Base-by-base conservation (phyloP, 2,888 invertebrate genomes). In the Anoplius nigerrimus region DNA sequence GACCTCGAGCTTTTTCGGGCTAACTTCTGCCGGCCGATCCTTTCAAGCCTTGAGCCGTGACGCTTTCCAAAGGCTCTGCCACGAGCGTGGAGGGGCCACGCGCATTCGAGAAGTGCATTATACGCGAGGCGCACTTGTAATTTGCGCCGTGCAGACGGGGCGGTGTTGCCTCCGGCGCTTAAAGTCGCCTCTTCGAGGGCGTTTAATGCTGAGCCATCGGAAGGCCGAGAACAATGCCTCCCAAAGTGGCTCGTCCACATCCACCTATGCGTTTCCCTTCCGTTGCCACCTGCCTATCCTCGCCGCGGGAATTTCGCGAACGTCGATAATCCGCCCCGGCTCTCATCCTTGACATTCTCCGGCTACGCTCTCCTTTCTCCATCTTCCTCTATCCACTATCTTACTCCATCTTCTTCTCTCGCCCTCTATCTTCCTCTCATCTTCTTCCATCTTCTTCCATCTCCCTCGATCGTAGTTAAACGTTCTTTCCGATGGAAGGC, bases 51-150 rank as follows among this genome's bases (percentile, higher is more conserved):
- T 34, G 4, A 6, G 34, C 34, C 8, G 34, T 34, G 34, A 34
- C 34, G 34, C 11, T 34, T 6, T 34, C 34, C 34, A 6, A 34
- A 34, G 34, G 11, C 34, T 34, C 34, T 13, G 8, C 6, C 24
- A 34, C n/a, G n/a, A n/a, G n/a, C n/a, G n/a, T n/a, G n/a, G n/a
- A n/a, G n/a, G n/a, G 11, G 34, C 34, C 34, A 34, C 34, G 34
- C 16, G 20, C 16, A n/a, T 48, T 48, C 48, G 6, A 69, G 61
- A 27, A 48, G 34, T 24, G 53, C 62, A 15, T 42, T 21, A 42
- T 34, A 13, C 34, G 34, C 24, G 24, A 6, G 24, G 13, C 56
- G 51, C 62, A 56, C 62, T 62, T 56, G 51, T 42, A 27, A 62
- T 54, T 43, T 20, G 34, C 34, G 46, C 45, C 27, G n/a, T n/a